phyloP scores from a whole-genome alignment of 2,113 vertebrate genomes.

The Gopherus flavomarginatus region DNA sequence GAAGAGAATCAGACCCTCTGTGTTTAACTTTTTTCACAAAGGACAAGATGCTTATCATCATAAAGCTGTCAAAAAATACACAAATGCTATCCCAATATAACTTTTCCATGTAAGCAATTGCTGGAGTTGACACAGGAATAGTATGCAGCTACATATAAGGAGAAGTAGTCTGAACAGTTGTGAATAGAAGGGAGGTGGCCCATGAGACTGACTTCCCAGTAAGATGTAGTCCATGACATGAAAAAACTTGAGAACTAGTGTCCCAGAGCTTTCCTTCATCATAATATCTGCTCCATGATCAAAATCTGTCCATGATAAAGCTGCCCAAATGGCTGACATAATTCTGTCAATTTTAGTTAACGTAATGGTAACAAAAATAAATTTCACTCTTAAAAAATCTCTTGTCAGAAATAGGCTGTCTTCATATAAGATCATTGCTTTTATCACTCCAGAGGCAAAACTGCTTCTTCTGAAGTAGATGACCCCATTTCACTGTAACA shows the following conservation, averaged over 20 bases:
- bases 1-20: background rate
- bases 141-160: background rate
- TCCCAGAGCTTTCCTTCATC: background rate
- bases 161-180: background rate
- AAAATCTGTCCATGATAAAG: background rate
- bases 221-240: background rate
- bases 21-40: background rate
- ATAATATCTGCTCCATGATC: background rate
- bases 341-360: rapidly evolving
- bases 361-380: background rate
- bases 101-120: background rate
- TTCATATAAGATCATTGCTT: background rate
- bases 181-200: background rate
- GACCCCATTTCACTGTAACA: constrained; percentile 54
- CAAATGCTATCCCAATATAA: background rate
- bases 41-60: background rate
- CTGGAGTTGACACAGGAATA: background rate
- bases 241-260: background rate
- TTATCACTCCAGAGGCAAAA: background rate
- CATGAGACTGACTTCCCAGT: background rate
- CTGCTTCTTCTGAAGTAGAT: constrained; percentile 17
- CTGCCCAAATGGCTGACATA: rapidly evolving
- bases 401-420: background rate
- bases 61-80: background rate
- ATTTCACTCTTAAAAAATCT: background rate